Conservation (phyloP, 2,113 vertebrate species). For the Phainopepla nitens region DNA sequence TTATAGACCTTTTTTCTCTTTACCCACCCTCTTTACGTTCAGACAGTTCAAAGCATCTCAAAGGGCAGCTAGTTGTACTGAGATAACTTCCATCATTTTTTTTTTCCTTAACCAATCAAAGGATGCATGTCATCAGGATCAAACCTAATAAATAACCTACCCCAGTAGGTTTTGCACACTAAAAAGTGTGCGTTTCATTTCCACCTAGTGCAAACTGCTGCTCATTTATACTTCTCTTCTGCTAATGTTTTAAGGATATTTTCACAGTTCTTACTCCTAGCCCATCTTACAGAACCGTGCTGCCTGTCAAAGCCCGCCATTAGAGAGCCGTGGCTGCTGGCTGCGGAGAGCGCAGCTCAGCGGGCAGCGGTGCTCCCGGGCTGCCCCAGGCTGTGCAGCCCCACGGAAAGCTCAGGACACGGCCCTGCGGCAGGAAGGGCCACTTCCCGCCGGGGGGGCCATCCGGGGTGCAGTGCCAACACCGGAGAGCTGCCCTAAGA, state of each 20-base stretch:
- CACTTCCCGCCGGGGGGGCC: no score
- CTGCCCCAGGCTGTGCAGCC: neutral
- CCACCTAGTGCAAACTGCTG: neutral
- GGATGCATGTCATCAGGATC: neutral
- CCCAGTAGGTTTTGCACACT: neutral
- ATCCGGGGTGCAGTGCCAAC: rapidly evolving
- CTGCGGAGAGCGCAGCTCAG: neutral
- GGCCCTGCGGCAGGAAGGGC: neutral
- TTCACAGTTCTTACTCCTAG: neutral
- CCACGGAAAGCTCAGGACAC: rapidly evolving
- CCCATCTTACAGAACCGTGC: neutral
- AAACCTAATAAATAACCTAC: neutral
- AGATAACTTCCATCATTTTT: neutral
- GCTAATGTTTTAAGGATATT: neutral
- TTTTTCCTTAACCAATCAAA: neutral
- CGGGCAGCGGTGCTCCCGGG: rapidly evolving
- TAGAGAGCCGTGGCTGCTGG: rapidly evolving
- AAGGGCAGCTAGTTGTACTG: neutral
- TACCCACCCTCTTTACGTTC: neutral
- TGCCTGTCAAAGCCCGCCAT: neutral
- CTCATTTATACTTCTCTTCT: neutral
- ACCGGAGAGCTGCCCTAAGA: neutral
- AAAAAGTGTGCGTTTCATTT: neutral
- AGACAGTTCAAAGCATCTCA: neutral
- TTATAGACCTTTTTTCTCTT: neutral